These are phyloP conservation scores for Mycetomoellerius zeteki DNA, from an alignment of 1,140 invertebrate species.

Conservation along the genomic window DNA sequence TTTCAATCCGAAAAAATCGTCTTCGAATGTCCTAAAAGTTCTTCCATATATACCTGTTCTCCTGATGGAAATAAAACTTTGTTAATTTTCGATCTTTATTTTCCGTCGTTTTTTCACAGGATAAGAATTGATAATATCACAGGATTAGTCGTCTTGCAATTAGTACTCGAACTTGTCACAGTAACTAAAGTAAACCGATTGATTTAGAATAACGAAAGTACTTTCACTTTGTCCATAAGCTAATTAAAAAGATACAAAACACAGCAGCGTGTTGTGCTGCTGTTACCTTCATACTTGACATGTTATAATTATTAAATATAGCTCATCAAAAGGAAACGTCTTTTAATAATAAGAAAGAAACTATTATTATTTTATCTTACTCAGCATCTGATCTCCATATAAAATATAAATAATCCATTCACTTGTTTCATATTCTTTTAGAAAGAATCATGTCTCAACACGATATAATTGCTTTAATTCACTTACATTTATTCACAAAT, in stretches of 20 bases:
- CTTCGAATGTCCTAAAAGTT: not conserved
- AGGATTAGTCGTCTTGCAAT: not conserved
- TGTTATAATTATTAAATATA: conserved; percentile 20
- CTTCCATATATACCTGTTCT: too few species aligned
- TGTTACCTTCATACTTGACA: not conserved
- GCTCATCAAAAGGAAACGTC: not conserved
- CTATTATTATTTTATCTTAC: too few species aligned
- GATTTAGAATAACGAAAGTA: not conserved
- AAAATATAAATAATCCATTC: too few species aligned
- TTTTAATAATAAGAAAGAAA: conserved; percentile 2
- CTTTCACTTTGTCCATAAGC: conserved; percentile 52
- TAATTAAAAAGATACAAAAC: conserved; percentile 44
- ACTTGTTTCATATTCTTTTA: too few species aligned
- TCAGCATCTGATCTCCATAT: too few species aligned
- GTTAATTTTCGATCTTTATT: not conserved
- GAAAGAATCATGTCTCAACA: too few species aligned
- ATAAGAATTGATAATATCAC: not conserved
- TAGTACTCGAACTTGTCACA: not conserved
- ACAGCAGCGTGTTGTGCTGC: not conserved
- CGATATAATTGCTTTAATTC: too few species aligned
- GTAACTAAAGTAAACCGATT: not conserved
- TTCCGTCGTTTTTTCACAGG: conserved; percentile 8
- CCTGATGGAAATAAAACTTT: not conserved
- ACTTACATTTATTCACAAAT: not conserved
- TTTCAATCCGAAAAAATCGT: not conserved